Conservation (phyloP, 23 tunicate genomes). For the Oikopleura vanhoeffeni region DNA sequence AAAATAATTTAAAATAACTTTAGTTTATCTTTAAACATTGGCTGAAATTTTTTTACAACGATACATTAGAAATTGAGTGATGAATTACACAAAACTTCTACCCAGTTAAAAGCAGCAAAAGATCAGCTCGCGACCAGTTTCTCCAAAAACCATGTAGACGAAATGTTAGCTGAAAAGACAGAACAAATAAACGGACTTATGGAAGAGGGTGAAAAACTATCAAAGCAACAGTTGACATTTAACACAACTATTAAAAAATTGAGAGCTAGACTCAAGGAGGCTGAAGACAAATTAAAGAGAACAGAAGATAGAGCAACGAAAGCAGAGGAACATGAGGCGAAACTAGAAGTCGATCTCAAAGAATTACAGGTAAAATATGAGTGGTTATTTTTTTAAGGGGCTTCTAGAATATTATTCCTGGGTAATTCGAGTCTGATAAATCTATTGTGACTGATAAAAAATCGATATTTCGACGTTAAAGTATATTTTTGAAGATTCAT, state of each 20-base stretch:
- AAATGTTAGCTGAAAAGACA: not conserved
- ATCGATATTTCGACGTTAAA: no score
- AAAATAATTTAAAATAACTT: no score
- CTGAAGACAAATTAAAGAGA: not conserved
- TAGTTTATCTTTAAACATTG: no score
- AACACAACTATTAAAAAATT: constrained; percentile 4
- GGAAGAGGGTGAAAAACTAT: constrained; percentile 3
- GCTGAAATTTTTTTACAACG: no score
- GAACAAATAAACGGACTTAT: not conserved
- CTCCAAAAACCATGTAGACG: constrained; percentile 11
- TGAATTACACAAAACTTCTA: not conserved
- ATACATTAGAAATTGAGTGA: not conserved
- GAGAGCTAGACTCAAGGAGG: not conserved
- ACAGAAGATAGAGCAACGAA: not conserved
- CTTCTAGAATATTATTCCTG: no score
- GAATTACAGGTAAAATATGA: not conserved
- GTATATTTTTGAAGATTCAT: no score
- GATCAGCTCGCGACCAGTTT: not conserved
- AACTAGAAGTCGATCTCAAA: not conserved
- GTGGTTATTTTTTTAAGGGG: no score
- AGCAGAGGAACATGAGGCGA: not conserved
- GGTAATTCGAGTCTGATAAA: no score
- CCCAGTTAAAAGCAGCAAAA: constrained; percentile 10
- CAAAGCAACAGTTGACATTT: not conserved
- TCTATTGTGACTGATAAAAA: no score